A percentile compares a stretch with the other conserved stretches of the same genome.
Evolutionary conservation across 2,888 invertebrate genomes (phyloP).

Genomic region (Fissipunctia ypsillon): DNA sequence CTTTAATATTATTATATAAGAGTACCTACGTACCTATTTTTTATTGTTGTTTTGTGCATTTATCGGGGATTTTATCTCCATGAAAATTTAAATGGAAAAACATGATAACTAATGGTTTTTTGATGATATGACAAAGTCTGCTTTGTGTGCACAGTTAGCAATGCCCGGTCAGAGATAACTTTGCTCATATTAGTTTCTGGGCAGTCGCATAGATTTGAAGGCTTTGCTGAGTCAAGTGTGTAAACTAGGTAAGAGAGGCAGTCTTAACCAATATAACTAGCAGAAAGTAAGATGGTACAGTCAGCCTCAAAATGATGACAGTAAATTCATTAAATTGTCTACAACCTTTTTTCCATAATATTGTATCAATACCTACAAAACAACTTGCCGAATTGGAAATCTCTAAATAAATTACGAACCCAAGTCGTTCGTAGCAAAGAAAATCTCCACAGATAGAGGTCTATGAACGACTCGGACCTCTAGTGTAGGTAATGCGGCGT

Average conservation of each 20-base stretch:
- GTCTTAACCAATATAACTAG: neutral
- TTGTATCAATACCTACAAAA: neutral
- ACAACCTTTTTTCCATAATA: neutral
- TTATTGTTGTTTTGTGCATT: conserved; percentile 3
- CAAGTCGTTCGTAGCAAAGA: too few relatives aligned
- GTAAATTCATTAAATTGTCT: neutral
- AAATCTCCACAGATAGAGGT: too few relatives aligned
- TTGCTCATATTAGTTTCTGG: neutral
- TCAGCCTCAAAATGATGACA: neutral
- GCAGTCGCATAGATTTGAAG: neutral
- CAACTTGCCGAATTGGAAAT: too few relatives aligned
- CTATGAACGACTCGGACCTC: too few relatives aligned
- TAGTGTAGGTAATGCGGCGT: too few relatives aligned
- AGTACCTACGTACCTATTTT: conserved; percentile 29
- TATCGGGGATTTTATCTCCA: neutral
- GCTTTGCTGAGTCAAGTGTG: neutral
- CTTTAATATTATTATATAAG: conserved; percentile 49
- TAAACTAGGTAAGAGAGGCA: neutral
- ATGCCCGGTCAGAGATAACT: neutral
- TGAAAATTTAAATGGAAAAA: conserved; percentile 12
- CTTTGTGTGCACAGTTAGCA: neutral
- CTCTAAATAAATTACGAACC: too few relatives aligned
- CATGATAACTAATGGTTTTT: neutral
- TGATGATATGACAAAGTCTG: neutral
- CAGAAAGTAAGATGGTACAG: neutral